Conservation (phyloP, 2,888 invertebrate genomes). For the Drepana falcataria region DNA sequence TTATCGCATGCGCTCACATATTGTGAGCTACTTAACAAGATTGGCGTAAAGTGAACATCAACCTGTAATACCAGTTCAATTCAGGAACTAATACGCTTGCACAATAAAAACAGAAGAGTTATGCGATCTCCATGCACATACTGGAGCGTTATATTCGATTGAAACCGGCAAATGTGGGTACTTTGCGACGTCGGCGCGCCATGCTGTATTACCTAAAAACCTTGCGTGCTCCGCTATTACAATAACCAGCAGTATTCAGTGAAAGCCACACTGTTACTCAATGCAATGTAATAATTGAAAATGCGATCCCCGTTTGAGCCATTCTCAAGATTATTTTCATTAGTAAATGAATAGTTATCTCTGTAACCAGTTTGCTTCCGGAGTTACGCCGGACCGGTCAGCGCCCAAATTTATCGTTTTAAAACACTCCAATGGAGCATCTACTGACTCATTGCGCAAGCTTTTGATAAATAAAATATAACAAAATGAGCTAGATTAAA, state of each 20-base stretch:
- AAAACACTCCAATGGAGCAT: conserved; percentile 30
- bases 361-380: conserved; percentile 72
- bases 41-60: not conserved
- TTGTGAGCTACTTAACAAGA: not conserved
- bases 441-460: conserved; percentile 28
- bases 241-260: conserved; percentile 58
- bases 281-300: conserved; percentile 51
- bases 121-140: conserved; percentile 11
- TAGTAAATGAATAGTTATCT: conserved; percentile 65
- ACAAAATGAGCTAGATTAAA: conserved; percentile 16
- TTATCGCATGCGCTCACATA: not conserved
- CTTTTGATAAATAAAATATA: conserved; percentile 23
- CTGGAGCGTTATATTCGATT: conserved; percentile 7
- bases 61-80: conserved; percentile 1
- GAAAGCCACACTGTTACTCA: conserved; percentile 64
- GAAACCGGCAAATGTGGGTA: conserved; percentile 2
- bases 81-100: conserved; percentile 1
- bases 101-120: conserved; percentile 12
- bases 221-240: conserved; percentile 60
- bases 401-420: conserved; percentile 45
- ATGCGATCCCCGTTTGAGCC: conserved; percentile 33
- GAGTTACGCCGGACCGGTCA: conserved; percentile 67
- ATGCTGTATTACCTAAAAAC: conserved; percentile 55
- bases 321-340: conserved; percentile 50
- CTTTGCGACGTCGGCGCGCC: no score